Conservation (phyloP, 35 echinoderm and acorn worm genomes). For the Ophiothrix spiculata region DNA sequence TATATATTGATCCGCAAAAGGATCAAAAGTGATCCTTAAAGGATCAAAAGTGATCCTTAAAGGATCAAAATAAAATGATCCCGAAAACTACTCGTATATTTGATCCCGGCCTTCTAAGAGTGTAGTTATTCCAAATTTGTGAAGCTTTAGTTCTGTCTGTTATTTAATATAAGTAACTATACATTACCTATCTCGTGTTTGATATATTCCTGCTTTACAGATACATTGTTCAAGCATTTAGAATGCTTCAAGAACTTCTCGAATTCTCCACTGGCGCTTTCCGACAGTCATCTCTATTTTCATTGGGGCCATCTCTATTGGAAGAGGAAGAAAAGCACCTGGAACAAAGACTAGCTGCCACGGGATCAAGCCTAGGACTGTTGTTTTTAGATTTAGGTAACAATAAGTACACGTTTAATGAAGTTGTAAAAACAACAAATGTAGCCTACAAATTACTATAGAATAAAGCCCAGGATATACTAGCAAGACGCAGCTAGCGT, state of each 20-base stretch:
- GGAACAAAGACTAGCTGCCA: background rate
- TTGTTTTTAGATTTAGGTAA: background rate
- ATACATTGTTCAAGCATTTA: background rate
- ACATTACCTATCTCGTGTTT: background rate
- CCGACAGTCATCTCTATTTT: background rate
- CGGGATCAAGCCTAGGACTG: background rate
- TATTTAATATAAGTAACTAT: too few relatives aligned
- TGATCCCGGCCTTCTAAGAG: background rate
- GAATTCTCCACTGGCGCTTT: background rate
- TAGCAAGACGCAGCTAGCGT: too few relatives aligned
- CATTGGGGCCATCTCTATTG: background rate
- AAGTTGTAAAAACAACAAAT: too few relatives aligned
- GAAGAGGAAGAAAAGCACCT: background rate
- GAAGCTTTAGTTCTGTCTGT: too few relatives aligned
- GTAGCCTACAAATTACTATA: too few relatives aligned
- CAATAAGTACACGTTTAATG: too few relatives aligned
- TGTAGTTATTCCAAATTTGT: background rate
- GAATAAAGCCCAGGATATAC: too few relatives aligned
- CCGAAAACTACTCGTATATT: background rate
- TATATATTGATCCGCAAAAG: too few relatives aligned
- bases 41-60: background rate
- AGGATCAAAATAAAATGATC: too few relatives aligned
- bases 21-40: background rate
- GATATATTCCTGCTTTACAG: background rate
- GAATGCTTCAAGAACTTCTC: background rate